Base-by-base conservation (phyloP, 92 coral and sea anemone genomes). In the Porites lobata region DNA sequence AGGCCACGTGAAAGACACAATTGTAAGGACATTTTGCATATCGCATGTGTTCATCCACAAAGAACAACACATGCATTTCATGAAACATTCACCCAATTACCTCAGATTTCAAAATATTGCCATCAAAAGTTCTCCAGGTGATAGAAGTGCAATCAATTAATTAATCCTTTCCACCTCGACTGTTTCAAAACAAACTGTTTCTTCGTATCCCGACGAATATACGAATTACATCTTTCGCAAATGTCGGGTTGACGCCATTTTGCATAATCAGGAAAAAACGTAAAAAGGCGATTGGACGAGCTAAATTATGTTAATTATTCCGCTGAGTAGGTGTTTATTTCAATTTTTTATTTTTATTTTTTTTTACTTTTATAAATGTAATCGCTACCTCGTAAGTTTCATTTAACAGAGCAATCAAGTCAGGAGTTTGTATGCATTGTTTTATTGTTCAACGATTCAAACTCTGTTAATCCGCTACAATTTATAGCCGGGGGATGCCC, bases 171-270 rank as follows among this genome's bases (percentile, higher is more conserved):
- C 69, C 50, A 15, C 18, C 43, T 53, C 38, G 17, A 70, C 24
- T 26, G 19, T 12, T n/a, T 56, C 59, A 61, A 82, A 18, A 78
- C 69, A n/a, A 68, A 81, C 18, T 69, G 21, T 56, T 38, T 79
- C 21, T 62, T 72, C 70, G 57, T 84, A 70, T 74, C 80, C 80
- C 72, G 10, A 73, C 81, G 26, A 73, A 24, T 14, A 56, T 19
- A 73, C 20, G 79, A 71, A 75, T 19, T 71, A 47, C 15, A 56
- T 19, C 74, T 73, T 38, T 75, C 65, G 64, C 21, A 50, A 52
- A 64, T 52, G 65, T 62, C 81, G 65, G 62, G 72, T 84, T 72
- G 85, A 84, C 87, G 87, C 87, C 87, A 84, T 84, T 63, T 84
- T 84, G 87, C 87, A 84, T 75, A 74, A 84, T 84, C 63, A 65